Conservation (phyloP, 92 coral and sea anemone species). For the Porites cylindrica region DNA sequence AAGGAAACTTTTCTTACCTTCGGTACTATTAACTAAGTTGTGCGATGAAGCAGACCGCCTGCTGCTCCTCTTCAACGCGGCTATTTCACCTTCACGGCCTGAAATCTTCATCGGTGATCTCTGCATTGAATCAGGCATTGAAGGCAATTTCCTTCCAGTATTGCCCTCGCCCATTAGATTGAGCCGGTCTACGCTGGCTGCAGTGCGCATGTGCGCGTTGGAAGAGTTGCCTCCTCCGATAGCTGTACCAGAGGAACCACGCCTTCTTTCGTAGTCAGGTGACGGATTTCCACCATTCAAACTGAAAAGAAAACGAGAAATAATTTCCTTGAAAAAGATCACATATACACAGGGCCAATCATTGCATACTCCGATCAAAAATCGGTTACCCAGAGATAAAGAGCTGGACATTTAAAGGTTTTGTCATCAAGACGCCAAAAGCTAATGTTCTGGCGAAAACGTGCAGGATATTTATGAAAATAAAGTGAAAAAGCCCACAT, state of each 20-base stretch:
- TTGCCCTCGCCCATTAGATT: conserved; percentile 86
- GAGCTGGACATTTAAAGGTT: no score
- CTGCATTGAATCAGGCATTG: conserved; percentile 87
- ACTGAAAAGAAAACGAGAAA: conserved; percentile 36
- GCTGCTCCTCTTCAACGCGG: conserved; percentile 89
- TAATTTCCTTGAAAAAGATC: neutral
- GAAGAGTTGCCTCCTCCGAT: conserved; percentile 48
- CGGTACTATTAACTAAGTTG: conserved; percentile 59
- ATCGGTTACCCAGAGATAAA: neutral
- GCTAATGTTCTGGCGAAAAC: no score
- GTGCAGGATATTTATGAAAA: no score
- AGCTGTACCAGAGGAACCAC: conserved; percentile 57
- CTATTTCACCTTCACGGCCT: conserved; percentile 97
- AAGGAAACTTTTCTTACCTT: conserved; percentile 36
- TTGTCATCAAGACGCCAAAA: no score
- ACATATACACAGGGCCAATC: neutral
- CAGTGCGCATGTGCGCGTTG: conserved; percentile 79
- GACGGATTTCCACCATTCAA: conserved; percentile 67
- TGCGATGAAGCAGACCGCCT: conserved; percentile 94
- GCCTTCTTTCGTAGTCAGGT: conserved; percentile 71
- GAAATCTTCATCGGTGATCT: conserved; percentile 89
- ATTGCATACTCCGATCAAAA: neutral
- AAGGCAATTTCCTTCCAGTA: conserved; percentile 70
- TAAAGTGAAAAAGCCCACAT: no score
- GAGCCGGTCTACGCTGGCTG: conserved; percentile 92